phyloP scores from a whole-genome alignment of 2,888 invertebrate species.

The Lagria hirta region DNA sequence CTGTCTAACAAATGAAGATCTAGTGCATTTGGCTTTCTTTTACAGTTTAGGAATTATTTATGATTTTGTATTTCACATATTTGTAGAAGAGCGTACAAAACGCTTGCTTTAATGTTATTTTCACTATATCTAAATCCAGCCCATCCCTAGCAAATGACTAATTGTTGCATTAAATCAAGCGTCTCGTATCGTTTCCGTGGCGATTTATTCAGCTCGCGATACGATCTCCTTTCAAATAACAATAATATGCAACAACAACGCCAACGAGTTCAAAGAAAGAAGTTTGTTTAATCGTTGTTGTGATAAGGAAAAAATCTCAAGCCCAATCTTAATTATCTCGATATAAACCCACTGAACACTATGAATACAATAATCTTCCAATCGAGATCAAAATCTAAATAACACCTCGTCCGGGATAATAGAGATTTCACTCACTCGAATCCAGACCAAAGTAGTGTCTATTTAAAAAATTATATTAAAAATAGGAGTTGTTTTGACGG shows the following conservation, averaged over 20 bases:
- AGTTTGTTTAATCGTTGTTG: constrained; percentile 22
- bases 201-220: constrained; percentile 21
- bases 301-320: constrained; percentile 23
- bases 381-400: constrained; percentile 40
- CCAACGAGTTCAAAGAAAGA: constrained; percentile 19
- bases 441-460: constrained; percentile 6
- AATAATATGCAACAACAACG: constrained; percentile 24
- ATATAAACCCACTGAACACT: constrained; percentile 40
- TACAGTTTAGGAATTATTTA: too few relatives aligned
- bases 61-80: too few relatives aligned
- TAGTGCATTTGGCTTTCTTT: too few relatives aligned
- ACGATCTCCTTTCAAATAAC: constrained; percentile 24
- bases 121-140: constrained; percentile 13
- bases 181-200: constrained; percentile 23
- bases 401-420: constrained; percentile 37
- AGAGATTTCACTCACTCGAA: constrained; percentile 31
- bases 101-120: too few relatives aligned
- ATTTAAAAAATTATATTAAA: constrained; percentile 6
- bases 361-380: constrained; percentile 42
- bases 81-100: too few relatives aligned
- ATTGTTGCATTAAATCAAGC: constrained; percentile 21
- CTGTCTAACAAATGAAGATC: too few relatives aligned
- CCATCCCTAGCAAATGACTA: constrained; percentile 20
- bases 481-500: neutral
- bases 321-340: constrained; percentile 39